A percentile compares a stretch with the other conserved stretches of the same genome.
Evolutionary conservation across 2,888 invertebrate genomes (phyloP).

Genomic region (Eilema depressum): DNA sequence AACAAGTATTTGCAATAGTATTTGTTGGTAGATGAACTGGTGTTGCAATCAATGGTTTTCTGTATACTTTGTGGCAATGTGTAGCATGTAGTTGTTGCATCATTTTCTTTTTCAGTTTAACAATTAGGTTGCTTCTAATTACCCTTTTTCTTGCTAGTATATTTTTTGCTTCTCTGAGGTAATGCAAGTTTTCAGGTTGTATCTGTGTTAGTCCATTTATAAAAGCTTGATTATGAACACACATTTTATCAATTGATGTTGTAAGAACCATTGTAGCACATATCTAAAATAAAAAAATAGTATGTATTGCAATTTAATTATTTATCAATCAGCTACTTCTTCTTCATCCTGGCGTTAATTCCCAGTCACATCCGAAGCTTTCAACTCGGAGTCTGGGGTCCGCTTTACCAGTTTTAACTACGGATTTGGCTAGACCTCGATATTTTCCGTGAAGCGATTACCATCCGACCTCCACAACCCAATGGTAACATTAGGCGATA

Average conservation of each 20-base stretch:
- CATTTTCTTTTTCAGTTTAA: constrained; percentile 26
- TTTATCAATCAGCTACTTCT: background rate
- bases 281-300: constrained; percentile 28
- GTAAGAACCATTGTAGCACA: constrained; percentile 23
- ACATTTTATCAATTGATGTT: constrained; percentile 10
- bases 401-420: too few relatives aligned
- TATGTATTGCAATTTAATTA: background rate
- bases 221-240: constrained; percentile 12
- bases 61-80: constrained; percentile 15
- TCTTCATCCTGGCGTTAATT: too few relatives aligned
- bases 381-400: too few relatives aligned
- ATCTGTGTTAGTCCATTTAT: constrained; percentile 7
- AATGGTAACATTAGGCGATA: too few relatives aligned
- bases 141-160: constrained; percentile 25
- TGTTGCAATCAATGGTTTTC: constrained; percentile 13
- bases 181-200: constrained; percentile 10
- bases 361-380: too few relatives aligned
- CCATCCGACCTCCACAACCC: too few relatives aligned
- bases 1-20: background rate
- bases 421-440: too few relatives aligned
- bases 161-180: constrained; percentile 15
- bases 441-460: too few relatives aligned
- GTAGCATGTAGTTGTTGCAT: constrained; percentile 13
- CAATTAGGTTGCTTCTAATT: constrained; percentile 20
- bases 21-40: constrained; percentile 15